Evolutionary conservation across 2,113 vertebrate genomes (phyloP).

Genomic region (Aptenodytes forsteri): DNA sequence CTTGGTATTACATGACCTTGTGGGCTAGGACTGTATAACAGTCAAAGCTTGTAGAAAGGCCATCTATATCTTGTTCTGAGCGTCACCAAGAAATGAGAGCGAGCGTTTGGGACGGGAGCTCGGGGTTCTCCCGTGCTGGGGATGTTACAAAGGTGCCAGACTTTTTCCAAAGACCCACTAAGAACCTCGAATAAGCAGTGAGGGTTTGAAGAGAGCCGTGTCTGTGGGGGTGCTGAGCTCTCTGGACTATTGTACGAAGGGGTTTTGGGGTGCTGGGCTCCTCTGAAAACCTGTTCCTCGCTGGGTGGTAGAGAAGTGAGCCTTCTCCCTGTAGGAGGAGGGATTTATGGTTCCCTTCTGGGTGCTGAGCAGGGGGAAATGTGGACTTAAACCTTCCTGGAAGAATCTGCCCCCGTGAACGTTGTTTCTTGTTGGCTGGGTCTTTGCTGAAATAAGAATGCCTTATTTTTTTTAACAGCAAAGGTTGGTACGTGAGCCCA

Average conservation of each 20-base stretch:
- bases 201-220: background rate
- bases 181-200: fast-evolving
- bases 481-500: background rate
- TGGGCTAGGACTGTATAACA: too few relatives aligned
- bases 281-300: fast-evolving
- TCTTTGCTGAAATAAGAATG: background rate
- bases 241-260: background rate
- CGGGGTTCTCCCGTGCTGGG: background rate
- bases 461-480: background rate
- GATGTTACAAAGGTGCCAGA: background rate
- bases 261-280: background rate
- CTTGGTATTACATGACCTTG: background rate
- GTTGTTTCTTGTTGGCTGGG: background rate
- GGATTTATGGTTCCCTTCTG: background rate
- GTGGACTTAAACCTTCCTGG: background rate
- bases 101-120: background rate
- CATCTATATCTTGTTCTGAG: background rate
- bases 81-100: background rate
- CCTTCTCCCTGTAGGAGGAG: background rate
- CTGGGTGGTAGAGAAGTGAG: background rate
- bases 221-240: background rate
- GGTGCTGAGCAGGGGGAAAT: background rate
- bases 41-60: background rate
- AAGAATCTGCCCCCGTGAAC: fast-evolving
- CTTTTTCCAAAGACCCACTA: background rate